Conservation (phyloP, 1,140 invertebrate species). For the Phocides pigmalion region DNA sequence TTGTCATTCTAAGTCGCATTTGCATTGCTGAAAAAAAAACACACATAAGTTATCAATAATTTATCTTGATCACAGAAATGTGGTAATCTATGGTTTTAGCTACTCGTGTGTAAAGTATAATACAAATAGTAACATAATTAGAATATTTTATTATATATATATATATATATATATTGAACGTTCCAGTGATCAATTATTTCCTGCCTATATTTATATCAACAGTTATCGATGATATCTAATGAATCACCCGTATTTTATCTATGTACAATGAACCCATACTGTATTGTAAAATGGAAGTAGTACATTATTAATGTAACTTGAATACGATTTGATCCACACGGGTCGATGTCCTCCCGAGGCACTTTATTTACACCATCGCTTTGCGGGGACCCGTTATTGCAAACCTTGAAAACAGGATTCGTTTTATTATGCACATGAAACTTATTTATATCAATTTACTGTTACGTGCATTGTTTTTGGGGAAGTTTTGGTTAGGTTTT, state of each 20-base stretch:
- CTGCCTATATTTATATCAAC: conserved; percentile 38
- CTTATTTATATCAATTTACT: conserved; percentile 40
- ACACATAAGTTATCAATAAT: too few species aligned
- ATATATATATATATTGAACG: too few species aligned
- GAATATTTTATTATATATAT: too few species aligned
- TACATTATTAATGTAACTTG: conserved; percentile 56
- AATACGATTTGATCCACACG: conserved; percentile 71
- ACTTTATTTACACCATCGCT: conserved; percentile 74
- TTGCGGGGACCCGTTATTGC: conserved; percentile 66
- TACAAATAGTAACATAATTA: too few species aligned
- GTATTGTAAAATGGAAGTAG: conserved; percentile 64
- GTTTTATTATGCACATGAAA: conserved; percentile 51
- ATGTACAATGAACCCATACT: conserved; percentile 70
- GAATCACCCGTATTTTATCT: conserved; percentile 56
- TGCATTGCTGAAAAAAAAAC: too few species aligned
- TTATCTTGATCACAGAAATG: too few species aligned
- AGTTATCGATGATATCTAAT: conserved; percentile 60
- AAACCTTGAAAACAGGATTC: conserved; percentile 71
- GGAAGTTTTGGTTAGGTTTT: conserved; percentile 5
- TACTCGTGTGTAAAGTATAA: too few species aligned
- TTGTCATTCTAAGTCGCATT: too few species aligned
- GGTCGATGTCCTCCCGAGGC: conserved; percentile 73
- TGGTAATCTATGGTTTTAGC: too few species aligned
- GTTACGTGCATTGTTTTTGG: conserved; percentile 40
- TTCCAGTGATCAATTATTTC: too few species aligned